These are phyloP conservation scores for Erebia ligea DNA, from an alignment of 2,888 invertebrate species.

Conservation along the genomic window DNA sequence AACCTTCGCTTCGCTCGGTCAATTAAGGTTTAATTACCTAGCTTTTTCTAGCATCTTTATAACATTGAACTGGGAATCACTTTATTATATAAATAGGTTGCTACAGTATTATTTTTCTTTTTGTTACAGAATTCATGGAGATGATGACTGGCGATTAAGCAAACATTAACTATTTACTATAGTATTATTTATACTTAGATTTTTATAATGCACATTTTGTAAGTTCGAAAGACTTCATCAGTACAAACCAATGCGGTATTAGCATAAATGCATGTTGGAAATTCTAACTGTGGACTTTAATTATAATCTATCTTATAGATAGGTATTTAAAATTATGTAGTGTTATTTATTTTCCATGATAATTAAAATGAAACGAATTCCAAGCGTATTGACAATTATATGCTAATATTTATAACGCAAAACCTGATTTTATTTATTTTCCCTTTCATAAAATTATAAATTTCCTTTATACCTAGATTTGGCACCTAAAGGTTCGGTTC, in stretches of 20 bases:
- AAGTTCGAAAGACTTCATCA: slow-evolving; percentile 63
- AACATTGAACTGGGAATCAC: too few relatives aligned
- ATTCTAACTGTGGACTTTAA: slow-evolving; percentile 40
- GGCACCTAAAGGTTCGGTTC: too few relatives aligned
- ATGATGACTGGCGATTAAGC: slow-evolving; percentile 95
- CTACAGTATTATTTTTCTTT: slow-evolving; percentile 33
- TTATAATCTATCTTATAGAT: slow-evolving; percentile 73
- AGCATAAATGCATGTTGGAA: slow-evolving; percentile 58
- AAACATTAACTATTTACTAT: slow-evolving; percentile 51
- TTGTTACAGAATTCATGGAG: slow-evolving; percentile 93
- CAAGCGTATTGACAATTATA: slow-evolving; percentile 52
- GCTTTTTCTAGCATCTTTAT: not conserved
- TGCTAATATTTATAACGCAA: slow-evolving; percentile 77
- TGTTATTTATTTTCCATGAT: slow-evolving; percentile 57
- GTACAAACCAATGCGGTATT: slow-evolving; percentile 79
- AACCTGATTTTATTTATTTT: slow-evolving; percentile 40
- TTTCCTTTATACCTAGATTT: too few relatives aligned
- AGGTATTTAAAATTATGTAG: slow-evolving; percentile 49
- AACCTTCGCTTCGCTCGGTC: too few relatives aligned
- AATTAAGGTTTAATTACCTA: not conserved
- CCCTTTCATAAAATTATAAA: too few relatives aligned
- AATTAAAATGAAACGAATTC: slow-evolving; percentile 66
- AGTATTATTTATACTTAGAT: slow-evolving; percentile 64
- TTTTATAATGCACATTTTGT: slow-evolving; percentile 59
- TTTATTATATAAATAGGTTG: slow-evolving; percentile 1